Percentiles rank a stretch among this genome's conserved stretches.
Conservation (phyloP, 2,113 vertebrate species). For the Origma solitaria region DNA sequence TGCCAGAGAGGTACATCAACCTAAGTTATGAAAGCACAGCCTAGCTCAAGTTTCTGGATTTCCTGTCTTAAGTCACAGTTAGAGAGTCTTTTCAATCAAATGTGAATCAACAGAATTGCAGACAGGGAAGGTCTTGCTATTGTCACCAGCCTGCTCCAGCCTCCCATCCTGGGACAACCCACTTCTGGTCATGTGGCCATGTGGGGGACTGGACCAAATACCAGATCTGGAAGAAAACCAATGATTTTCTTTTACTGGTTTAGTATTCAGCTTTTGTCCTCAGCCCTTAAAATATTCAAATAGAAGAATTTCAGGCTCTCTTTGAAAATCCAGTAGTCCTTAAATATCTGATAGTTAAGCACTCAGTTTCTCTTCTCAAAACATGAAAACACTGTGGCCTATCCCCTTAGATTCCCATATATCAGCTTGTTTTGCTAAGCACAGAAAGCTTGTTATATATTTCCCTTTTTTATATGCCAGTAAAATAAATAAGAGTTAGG, state of each 20-base stretch:
- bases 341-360: background rate
- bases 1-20: background rate
- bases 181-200: rapidly evolving
- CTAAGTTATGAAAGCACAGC: background rate
- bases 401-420: background rate
- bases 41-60: background rate
- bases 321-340: background rate
- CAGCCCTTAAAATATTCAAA: background rate
- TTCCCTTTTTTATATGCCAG: constrained; percentile 1
- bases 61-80: background rate
- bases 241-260: background rate
- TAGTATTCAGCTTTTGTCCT: background rate
- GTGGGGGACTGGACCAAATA: background rate
- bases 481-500: constrained; percentile 46
- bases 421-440: constrained; percentile 17
- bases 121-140: background rate
- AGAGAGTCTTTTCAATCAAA: background rate
- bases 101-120: background rate
- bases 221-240: background rate
- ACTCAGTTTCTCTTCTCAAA: background rate
- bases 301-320: background rate
- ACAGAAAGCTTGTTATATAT: background rate
- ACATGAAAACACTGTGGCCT: background rate
- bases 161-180: background rate
- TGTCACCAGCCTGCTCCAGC: background rate